phyloP scores from a whole-genome alignment of 1,140 invertebrate genomes.

The Littorina saxatilis region DNA sequence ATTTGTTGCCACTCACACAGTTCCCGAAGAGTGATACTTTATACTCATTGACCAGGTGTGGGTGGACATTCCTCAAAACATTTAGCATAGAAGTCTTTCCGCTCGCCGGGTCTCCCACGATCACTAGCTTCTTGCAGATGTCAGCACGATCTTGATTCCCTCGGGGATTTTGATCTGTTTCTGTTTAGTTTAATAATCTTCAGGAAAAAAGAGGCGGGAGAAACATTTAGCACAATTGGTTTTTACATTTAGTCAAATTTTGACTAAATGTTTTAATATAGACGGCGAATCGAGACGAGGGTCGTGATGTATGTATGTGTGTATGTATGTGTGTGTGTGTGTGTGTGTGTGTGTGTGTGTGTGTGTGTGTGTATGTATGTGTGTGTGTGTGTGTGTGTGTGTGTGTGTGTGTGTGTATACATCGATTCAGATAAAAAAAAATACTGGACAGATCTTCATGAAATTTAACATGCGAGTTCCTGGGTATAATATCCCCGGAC shows the following conservation, averaged over 20 bases:
- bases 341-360: constrained; percentile 13
- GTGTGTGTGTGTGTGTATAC: background rate
- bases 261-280: too few relatives aligned
- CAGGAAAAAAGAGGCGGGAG: too few relatives aligned
- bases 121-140: constrained; percentile 99
- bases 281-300: too few relatives aligned
- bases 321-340: constrained; percentile 1
- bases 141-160: constrained; percentile 87
- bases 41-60: constrained; percentile 98
- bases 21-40: constrained; percentile 99
- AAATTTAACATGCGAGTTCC: too few relatives aligned
- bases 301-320: background rate
- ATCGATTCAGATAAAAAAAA: too few relatives aligned
- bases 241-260: too few relatives aligned
- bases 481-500: too few relatives aligned
- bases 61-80: constrained; percentile 98
- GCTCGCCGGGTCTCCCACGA: constrained; percentile 99
- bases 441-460: too few relatives aligned
- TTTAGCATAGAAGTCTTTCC: constrained; percentile 99
- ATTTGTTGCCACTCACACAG: constrained; percentile 97
- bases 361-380: constrained; percentile 10
- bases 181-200: background rate
- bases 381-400: background rate
- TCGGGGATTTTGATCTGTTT: background rate
- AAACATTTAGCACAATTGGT: too few relatives aligned